phyloP scores from a whole-genome alignment of 2,113 vertebrate genomes.

The Cyphomyrus discorhynchus region DNA sequence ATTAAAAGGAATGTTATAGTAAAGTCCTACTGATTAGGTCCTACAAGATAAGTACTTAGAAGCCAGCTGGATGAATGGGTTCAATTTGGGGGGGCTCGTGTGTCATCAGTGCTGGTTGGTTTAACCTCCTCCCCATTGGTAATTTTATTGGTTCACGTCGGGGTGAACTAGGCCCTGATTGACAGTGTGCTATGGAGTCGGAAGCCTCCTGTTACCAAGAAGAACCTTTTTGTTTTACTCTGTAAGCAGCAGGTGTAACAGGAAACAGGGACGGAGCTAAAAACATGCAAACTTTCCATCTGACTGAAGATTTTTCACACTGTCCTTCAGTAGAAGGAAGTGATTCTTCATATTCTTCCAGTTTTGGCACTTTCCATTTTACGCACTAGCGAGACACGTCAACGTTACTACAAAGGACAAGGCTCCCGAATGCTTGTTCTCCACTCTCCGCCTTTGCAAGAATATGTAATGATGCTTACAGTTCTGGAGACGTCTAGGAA shows the following conservation, averaged over 20 bases:
- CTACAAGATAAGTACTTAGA: background rate
- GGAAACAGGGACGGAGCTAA: background rate
- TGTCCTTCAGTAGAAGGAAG: background rate
- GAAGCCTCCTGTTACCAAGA: background rate
- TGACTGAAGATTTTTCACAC: background rate
- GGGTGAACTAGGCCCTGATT: background rate
- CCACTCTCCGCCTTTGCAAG: background rate
- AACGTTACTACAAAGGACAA: background rate
- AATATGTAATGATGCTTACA: background rate
- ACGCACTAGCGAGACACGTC: background rate
- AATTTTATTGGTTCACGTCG: background rate
- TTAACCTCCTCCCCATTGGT: background rate
- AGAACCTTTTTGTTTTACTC: background rate
- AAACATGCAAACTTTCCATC: background rate
- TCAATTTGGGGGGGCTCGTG: background rate
- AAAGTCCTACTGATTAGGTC: background rate
- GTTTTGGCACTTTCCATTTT: background rate
- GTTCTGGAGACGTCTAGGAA: background rate
- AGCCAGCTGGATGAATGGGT: background rate
- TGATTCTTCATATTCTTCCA: background rate
- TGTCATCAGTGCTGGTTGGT: background rate
- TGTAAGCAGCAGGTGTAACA: background rate
- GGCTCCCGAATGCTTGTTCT: background rate
- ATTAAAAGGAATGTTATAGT: background rate
- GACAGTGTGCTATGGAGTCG: background rate